Conservation (phyloP, 2,797 vertebrate species). For the Macropodus opercularis region DNA sequence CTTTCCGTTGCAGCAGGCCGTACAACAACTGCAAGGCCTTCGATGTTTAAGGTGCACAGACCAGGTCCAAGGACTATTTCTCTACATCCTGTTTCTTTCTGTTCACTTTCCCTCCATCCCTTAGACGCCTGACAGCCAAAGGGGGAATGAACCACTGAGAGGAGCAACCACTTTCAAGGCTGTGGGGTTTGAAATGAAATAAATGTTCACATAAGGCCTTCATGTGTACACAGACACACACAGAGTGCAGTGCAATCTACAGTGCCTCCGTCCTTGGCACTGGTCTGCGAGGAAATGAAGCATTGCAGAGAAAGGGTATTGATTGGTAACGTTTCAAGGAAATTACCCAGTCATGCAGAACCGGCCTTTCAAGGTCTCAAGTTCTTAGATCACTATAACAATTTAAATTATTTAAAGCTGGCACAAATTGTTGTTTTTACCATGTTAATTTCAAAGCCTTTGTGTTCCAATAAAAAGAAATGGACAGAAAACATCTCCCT, state of each 20-base stretch:
- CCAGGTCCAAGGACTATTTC: conserved; percentile 2
- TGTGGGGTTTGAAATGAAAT: conserved; percentile 17
- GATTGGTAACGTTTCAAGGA: conserved; percentile 24
- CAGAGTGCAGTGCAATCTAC: not conserved
- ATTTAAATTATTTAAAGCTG: not conserved
- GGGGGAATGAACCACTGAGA: conserved; percentile 23
- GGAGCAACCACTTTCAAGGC: conserved; percentile 20
- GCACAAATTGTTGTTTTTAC: not conserved
- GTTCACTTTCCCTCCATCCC: conserved; percentile 13
- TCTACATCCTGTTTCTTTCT: conserved; percentile 5
- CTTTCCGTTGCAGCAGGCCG: not conserved
- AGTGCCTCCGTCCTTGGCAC: conserved; percentile 18
- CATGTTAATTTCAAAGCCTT: not conserved
- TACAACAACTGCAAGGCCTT: not conserved
- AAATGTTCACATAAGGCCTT: conserved; percentile 4
- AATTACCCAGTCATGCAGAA: conserved; percentile 10
- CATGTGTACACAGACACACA: conserved; percentile 4
- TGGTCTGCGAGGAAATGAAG: conserved; percentile 6
- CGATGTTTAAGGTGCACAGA: conserved; percentile 21
- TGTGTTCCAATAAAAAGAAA: conserved; percentile 1
- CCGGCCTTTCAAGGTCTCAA: not conserved
- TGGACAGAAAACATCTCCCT: not conserved
- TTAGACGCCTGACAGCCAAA: conserved; percentile 2
- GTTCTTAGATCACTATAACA: not conserved
- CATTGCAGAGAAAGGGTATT: conserved; percentile 17